These are phyloP conservation scores for Molossus molossus DNA, from an alignment of 2,797 vertebrate genomes.

Conservation along the genomic window DNA sequence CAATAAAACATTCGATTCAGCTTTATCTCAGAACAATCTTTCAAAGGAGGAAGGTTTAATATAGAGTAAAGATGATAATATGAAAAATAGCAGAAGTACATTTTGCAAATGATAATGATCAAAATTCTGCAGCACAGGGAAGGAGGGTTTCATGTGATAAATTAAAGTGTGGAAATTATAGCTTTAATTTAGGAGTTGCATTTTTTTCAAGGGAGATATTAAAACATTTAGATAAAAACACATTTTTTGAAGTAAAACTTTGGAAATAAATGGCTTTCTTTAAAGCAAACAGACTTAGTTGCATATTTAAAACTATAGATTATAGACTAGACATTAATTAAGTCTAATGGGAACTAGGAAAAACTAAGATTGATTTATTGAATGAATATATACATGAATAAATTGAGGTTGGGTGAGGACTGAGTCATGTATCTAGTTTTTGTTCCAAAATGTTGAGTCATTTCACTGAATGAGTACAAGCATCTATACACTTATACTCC, in stretches of 20 bases:
- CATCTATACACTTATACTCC: not conserved
- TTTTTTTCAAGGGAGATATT: slow-evolving; percentile 10
- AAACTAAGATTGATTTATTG: slow-evolving; percentile 11
- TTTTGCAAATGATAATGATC: slow-evolving; percentile 50
- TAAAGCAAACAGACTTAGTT: not conserved
- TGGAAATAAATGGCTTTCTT: slow-evolving; percentile 34
- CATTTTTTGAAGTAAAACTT: slow-evolving; percentile 33
- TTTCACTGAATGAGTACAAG: not conserved
- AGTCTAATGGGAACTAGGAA: not conserved
- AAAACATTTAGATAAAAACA: slow-evolving; percentile 44
- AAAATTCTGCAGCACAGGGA: not conserved
- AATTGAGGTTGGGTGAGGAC: not conserved
- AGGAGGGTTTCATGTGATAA: slow-evolving; percentile 13
- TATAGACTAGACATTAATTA: not conserved
- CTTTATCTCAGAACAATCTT: slow-evolving; percentile 66
- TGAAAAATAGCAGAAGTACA: slow-evolving; percentile 17
- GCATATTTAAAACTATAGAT: not conserved
- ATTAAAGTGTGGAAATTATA: slow-evolving; percentile 53
- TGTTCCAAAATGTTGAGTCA: not conserved
- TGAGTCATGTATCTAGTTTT: not conserved
- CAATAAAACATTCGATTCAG: slow-evolving; percentile 65
- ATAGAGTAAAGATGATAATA: slow-evolving; percentile 54
- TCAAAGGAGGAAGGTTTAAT: slow-evolving; percentile 21
- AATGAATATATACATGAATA: not conserved
- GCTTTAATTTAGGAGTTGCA: slow-evolving; percentile 21